These are phyloP conservation scores for Xiphorhynchus erythropygius DNA, from an alignment of 2,797 vertebrate species.

Conservation along the genomic window DNA sequence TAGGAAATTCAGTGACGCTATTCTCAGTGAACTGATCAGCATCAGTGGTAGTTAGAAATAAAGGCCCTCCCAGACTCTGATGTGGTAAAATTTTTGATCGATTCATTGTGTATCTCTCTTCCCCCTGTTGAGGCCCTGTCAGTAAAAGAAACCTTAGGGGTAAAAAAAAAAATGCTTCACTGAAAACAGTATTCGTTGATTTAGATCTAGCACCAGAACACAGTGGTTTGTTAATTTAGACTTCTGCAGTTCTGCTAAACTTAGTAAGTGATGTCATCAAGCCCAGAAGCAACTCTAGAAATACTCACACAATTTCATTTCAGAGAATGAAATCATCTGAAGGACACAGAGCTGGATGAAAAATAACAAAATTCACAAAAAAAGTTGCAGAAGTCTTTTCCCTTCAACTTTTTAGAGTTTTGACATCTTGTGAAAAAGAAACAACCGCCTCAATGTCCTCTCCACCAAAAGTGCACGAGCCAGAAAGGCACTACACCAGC, in stretches of 20 bases:
- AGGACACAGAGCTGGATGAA: background rate
- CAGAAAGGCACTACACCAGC: background rate
- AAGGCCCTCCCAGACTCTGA: background rate
- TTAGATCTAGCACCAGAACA: background rate
- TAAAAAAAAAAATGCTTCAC: background rate
- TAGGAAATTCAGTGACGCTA: background rate
- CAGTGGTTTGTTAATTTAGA: constrained; percentile 16
- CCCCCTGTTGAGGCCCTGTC: background rate
- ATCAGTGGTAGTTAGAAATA: background rate
- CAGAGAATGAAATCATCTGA: constrained; percentile 1
- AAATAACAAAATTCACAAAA: background rate
- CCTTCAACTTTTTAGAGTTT: background rate
- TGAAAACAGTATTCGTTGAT: background rate
- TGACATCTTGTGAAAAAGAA: background rate
- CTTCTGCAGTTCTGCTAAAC: constrained; percentile 20
- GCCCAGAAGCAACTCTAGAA: constrained; percentile 16
- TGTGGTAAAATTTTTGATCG: background rate
- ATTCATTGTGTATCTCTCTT: background rate
- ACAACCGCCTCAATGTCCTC: background rate
- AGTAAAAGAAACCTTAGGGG: background rate
- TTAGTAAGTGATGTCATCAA: constrained; percentile 24
- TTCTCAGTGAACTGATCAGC: background rate
- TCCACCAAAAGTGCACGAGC: background rate
- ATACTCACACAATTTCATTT: background rate
- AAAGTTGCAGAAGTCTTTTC: background rate